Evolutionary conservation across 2,113 vertebrate genomes (phyloP).

Genomic region (zebrafish (Danio rerio)): DNA sequence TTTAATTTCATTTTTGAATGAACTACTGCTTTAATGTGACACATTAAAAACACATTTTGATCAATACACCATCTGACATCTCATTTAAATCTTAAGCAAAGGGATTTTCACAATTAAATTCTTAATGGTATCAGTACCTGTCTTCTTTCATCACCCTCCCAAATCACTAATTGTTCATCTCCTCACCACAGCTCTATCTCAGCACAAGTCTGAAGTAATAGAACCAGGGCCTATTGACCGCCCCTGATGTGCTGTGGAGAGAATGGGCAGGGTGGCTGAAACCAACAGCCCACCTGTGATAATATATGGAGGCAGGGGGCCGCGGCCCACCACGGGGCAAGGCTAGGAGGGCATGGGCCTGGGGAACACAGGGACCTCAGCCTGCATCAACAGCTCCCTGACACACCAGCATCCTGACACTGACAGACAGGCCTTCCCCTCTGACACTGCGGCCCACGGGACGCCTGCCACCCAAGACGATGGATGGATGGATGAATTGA

Average conservation of each 20-base stretch:
- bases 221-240: conserved; percentile 58
- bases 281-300: conserved; percentile 78
- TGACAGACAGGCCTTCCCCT: conserved; percentile 79
- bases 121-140: not conserved
- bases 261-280: conserved; percentile 62
- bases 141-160: conserved; percentile 64
- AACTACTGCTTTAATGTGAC: no score
- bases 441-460: conserved; percentile 69
- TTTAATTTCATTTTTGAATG: no score
- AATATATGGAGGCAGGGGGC: conserved; percentile 73
- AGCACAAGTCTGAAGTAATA: conserved; percentile 29
- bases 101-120: not conserved
- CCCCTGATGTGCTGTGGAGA: conserved; percentile 55
- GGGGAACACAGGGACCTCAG: conserved; percentile 49
- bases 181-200: conserved; percentile 51
- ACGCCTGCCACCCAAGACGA: conserved; percentile 74
- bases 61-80: no score
- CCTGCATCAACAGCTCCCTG: conserved; percentile 55
- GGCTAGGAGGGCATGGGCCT: conserved; percentile 39
- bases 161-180: conserved; percentile 59
- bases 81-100: not conserved
- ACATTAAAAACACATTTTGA: no score
- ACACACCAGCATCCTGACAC: conserved; percentile 63
- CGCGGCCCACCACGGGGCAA: conserved; percentile 51
- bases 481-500: conserved; percentile 52